phyloP scores from a whole-genome alignment of 1,140 invertebrate genomes.

The Achatina immaculata region DNA sequence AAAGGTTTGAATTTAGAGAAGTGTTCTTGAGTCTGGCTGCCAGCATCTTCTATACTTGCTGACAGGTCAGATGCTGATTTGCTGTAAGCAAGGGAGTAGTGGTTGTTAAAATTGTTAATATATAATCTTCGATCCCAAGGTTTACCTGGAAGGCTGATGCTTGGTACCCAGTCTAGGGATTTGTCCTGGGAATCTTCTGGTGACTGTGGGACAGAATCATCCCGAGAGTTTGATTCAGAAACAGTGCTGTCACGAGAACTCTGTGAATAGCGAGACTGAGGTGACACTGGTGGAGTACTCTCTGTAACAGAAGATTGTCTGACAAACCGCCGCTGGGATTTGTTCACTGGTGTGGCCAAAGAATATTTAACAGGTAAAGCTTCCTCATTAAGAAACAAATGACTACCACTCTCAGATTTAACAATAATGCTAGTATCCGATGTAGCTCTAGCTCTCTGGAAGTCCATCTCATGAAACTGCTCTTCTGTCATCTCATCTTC shows the following conservation, averaged over 20 bases:
- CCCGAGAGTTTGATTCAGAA: constrained; percentile 41
- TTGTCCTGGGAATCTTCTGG: constrained; percentile 32
- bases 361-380: constrained; percentile 26
- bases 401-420: constrained; percentile 59
- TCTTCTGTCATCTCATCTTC: neutral
- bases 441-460: constrained; percentile 16
- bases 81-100: neutral
- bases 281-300: constrained; percentile 58
- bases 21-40: too few relatives aligned
- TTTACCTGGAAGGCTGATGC: neutral
- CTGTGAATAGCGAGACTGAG: constrained; percentile 57
- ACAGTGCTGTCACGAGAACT: constrained; percentile 58
- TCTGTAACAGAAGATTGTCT: constrained; percentile 46
- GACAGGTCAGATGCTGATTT: neutral
- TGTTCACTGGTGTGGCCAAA: neutral
- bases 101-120: neutral
- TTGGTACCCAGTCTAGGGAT: neutral
- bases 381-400: constrained; percentile 57
- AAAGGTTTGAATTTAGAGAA: neutral
- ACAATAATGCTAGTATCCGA: constrained; percentile 42
- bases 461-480: neutral
- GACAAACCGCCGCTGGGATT: neutral
- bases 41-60: neutral
- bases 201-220: constrained; percentile 43
- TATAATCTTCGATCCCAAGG: neutral